Base-by-base conservation (phyloP, 2,113 vertebrate species). In the Podarcis raffonei region DNA sequence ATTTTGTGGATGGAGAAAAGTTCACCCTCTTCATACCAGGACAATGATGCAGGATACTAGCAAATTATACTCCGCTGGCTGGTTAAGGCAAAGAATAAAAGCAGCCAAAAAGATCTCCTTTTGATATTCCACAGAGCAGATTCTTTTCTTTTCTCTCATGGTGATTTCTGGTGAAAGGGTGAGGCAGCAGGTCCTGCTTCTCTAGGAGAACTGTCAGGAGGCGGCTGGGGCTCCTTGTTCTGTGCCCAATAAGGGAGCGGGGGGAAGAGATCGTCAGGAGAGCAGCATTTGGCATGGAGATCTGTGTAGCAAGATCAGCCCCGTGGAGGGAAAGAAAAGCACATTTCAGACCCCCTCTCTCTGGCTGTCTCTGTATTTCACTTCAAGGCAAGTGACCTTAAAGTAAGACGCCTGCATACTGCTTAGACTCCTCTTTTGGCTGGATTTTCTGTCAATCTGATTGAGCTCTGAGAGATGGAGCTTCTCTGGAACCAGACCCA, bases 21-120 rank as follows among this genome's bases (percentile, higher is more conserved):
- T 12, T 68, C 25, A 32, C 75, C 39, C 22, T 66, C 72, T 39
- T 25, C 13, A 30, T 53, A 72, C 30, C 71, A 69, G 23, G 39
- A 48, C 39, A 69, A 57, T 25, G n/a, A 22, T 77, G 74, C 35
- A 37, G 59, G 8, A 9, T 25, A 9, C 42, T 27, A 13, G 37
- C 72, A 68, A 82, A 35, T 48, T 20, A 77, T 18, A 53, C 13
- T 53, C 7, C 42, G 8, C 75, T 68, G 5, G 62, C 39, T 83
- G 81, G 62, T 89, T 89, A 89, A 89, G 81, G 81, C 81, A 84
- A 84, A 83, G 72, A 84, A 78, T 22, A 84, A 13, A 69, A 89
- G 62, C 72, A 83, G 62, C 72, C 81, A 18, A 68, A 68, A 48
- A 57, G 35, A 68, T 68, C 42, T 68, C 72, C 39, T 69, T n/a